Conservation (phyloP, 2,888 invertebrate species). For the Euspilapteryx auroguttella region DNA sequence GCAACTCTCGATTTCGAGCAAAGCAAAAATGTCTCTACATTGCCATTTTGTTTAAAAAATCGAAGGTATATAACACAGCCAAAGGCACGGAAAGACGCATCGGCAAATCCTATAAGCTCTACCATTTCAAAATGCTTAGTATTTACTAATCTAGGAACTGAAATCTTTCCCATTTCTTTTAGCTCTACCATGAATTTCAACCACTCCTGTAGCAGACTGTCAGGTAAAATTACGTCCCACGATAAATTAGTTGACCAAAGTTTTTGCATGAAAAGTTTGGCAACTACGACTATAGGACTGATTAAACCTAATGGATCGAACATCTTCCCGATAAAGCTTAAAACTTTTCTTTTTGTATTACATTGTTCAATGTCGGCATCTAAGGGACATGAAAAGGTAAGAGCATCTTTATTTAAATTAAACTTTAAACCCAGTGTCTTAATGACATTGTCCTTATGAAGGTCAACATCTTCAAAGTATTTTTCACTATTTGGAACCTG, state of each 20-base stretch:
- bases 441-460: not conserved
- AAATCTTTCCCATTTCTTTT: no score
- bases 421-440: not conserved
- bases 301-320: not conserved
- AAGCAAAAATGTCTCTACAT: not conserved
- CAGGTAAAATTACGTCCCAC: not conserved
- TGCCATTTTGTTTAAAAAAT: not conserved
- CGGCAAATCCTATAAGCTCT: not conserved
- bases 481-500: not conserved
- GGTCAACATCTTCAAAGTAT: not conserved
- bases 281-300: not conserved
- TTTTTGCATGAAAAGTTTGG: not conserved
- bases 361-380: no score
- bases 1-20: no score
- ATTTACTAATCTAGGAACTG: no score
- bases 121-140: no score
- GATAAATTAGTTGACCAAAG: not conserved
- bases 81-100: not conserved
- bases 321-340: conserved; percentile 1
- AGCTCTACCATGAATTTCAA: no score
- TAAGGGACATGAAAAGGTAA: not conserved
- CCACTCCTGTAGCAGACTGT: no score
- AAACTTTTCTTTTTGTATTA: not conserved
- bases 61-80: not conserved
- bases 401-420: not conserved